Percentiles rank a stretch among this genome's conserved stretches.
Evolutionary conservation across 2,888 invertebrate genomes (phyloP).

Genomic region (Merodon equestris): DNA sequence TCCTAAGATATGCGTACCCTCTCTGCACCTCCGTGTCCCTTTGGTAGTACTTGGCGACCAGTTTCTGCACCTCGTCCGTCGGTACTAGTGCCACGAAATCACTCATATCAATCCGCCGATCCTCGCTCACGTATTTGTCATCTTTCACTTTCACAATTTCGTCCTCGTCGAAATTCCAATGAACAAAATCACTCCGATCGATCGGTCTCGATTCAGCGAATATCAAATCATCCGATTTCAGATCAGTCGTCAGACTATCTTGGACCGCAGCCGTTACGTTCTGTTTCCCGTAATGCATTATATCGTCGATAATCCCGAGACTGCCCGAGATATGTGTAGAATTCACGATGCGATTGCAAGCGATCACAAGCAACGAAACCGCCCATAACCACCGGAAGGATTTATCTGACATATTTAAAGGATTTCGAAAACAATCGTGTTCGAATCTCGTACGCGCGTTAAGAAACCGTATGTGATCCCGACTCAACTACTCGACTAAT

Average conservation of each 20-base stretch:
- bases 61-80: conserved; percentile 72
- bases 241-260: conserved; percentile 49
- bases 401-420: conserved; percentile 24
- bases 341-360: background rate
- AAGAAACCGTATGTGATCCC: conserved; percentile 54
- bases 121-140: conserved; percentile 25
- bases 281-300: conserved; percentile 56
- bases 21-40: conserved; percentile 76
- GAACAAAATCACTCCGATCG: conserved; percentile 55
- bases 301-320: conserved; percentile 57
- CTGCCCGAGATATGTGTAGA: conserved; percentile 44
- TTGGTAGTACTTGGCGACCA: conserved; percentile 74
- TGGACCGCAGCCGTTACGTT: conserved; percentile 48
- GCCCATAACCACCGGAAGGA: background rate
- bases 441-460: conserved; percentile 20
- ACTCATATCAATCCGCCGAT: conserved; percentile 73
- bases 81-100: conserved; percentile 76
- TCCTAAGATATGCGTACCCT: conserved; percentile 74
- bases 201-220: conserved; percentile 68
- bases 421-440: conserved; percentile 26
- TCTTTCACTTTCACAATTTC: conserved; percentile 44
- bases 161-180: conserved; percentile 60
- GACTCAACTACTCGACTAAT: conserved; percentile 62
- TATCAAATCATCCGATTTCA: conserved; percentile 74
- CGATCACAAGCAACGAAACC: background rate